Conservation (phyloP, 2,888 invertebrate genomes). For the Calliscelio sp. region DNA sequence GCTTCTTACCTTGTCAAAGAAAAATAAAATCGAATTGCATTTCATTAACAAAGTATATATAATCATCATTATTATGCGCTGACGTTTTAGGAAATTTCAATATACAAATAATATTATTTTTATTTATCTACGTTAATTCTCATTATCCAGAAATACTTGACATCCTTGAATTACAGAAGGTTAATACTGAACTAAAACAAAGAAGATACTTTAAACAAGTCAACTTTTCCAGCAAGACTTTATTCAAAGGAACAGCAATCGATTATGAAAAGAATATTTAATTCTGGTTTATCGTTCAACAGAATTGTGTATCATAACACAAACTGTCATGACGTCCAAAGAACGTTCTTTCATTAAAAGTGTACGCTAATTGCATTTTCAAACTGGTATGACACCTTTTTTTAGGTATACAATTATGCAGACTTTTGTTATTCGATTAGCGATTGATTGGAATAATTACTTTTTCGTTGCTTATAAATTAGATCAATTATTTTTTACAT, state of each 20-base stretch:
- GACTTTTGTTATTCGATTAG: too few species aligned
- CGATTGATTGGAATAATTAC: too few species aligned
- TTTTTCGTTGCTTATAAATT: too few species aligned
- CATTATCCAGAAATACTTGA: slow-evolving; percentile 45
- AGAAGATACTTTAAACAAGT: slow-evolving; percentile 24
- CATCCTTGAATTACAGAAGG: slow-evolving; percentile 67
- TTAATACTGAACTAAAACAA: slow-evolving; percentile 47
- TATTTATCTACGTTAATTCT: slow-evolving; percentile 12
- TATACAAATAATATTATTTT: slow-evolving; percentile 12
- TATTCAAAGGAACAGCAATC: background rate
- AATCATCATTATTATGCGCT: background rate
- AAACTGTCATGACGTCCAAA: slow-evolving; percentile 1
- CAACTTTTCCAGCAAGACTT: slow-evolving; percentile 28
- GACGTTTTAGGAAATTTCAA: slow-evolving; percentile 20
- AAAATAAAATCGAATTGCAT: slow-evolving; percentile 37
- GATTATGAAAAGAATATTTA: slow-evolving; percentile 14
- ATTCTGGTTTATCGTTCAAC: slow-evolving; percentile 33
- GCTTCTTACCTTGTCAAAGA: slow-evolving; percentile 49
- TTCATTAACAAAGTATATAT: background rate
- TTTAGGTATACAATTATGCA: too few species aligned
- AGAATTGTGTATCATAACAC: background rate
- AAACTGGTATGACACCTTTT: too few species aligned
- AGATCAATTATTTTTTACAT: too few species aligned
- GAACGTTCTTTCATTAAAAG: background rate
- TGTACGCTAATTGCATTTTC: background rate